These are phyloP conservation scores for Phoxinus dragarum DNA, from an alignment of 2,797 vertebrate genomes.

Conservation along the genomic window DNA sequence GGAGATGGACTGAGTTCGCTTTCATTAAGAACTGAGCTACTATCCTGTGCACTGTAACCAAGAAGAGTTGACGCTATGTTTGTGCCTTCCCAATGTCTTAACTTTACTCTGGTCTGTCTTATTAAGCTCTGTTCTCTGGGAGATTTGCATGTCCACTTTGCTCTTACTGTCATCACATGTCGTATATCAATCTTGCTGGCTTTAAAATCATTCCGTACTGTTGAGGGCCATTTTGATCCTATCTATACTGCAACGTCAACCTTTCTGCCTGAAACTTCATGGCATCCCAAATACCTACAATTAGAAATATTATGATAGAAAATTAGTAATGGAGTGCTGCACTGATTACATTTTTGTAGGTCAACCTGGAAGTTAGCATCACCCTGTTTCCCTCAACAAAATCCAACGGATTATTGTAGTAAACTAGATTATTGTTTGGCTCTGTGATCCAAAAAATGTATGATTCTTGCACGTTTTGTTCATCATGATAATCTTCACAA, in stretches of 20 bases:
- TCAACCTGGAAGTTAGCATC: not conserved
- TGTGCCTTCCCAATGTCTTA: constrained; percentile 60
- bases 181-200: not conserved
- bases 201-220: constrained; percentile 22
- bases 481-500: not conserved
- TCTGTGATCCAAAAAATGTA: not conserved
- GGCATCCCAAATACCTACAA: not conserved
- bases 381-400: not conserved
- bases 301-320: not conserved
- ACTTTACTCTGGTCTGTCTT: constrained; percentile 31
- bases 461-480: not conserved
- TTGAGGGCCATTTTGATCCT: not conserved
- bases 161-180: constrained; percentile 1
- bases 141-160: not conserved
- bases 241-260: not conserved
- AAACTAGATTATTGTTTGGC: not conserved
- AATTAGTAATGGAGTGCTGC: not conserved
- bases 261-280: not conserved
- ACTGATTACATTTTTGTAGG: not conserved
- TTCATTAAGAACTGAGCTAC: constrained; percentile 36
- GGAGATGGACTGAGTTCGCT: constrained; percentile 30
- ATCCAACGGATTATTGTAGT: not conserved
- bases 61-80: constrained; percentile 47
- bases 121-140: not conserved
- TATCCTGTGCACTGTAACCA: constrained; percentile 51